phyloP scores from a whole-genome alignment of 30 jellyfish, hydroid and myxozoan species.

The Cassiopea xamachana region DNA sequence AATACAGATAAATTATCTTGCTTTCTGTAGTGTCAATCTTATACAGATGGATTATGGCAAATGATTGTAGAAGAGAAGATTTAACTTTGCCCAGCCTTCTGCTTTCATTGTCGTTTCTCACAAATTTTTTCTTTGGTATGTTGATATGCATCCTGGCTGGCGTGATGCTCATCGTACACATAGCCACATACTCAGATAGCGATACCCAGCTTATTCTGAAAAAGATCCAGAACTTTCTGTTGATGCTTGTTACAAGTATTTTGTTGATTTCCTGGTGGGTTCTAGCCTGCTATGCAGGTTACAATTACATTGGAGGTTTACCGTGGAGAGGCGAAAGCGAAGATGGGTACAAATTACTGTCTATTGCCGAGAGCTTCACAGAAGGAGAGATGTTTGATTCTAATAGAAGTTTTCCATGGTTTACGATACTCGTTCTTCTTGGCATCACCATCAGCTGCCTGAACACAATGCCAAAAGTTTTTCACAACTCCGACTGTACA shows the following conservation, averaged over 20 bases:
- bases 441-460: constrained; percentile 57
- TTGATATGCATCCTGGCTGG: constrained; percentile 64
- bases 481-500: not conserved
- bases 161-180: constrained; percentile 26
- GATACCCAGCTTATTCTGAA: not conserved
- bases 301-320: constrained; percentile 65
- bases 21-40: constrained; percentile 23
- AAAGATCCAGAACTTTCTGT: constrained; percentile 11
- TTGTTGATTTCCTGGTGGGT: constrained; percentile 89
- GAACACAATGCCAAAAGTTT: constrained; percentile 3
- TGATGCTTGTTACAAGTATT: constrained; percentile 14
- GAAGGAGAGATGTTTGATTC: constrained; percentile 87
- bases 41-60: constrained; percentile 38
- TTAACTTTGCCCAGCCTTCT: constrained; percentile 27
- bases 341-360: constrained; percentile 53
- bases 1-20: not conserved
- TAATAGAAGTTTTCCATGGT: constrained; percentile 70
- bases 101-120: constrained; percentile 55
- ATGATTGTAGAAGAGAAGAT: not conserved
- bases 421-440: constrained; percentile 64
- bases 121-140: constrained; percentile 80
- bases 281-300: constrained; percentile 64
- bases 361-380: constrained; percentile 31
- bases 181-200: not conserved
- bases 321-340: constrained; percentile 84